phyloP scores from a whole-genome alignment of 2,888 invertebrate species.

The Diaphora mendica region DNA sequence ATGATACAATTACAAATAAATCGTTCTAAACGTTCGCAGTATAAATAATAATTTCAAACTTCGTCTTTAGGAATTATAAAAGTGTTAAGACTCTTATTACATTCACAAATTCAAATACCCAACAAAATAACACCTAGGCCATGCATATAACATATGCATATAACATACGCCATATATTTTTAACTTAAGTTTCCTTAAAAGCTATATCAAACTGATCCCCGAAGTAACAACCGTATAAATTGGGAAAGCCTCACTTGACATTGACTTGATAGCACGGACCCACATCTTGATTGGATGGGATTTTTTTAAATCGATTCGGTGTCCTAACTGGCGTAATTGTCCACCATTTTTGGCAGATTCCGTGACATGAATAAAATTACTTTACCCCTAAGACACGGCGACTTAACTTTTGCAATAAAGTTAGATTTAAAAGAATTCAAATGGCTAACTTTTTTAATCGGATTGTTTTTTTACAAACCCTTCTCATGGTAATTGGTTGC shows the following conservation, averaged over 20 bases:
- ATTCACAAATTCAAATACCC: background rate
- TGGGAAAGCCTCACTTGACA: constrained; percentile 25
- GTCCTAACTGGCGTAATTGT: constrained; percentile 46
- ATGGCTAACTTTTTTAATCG: constrained; percentile 28
- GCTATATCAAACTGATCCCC: constrained; percentile 23
- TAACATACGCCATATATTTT: background rate
- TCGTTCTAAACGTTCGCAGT: background rate
- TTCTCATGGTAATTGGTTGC: background rate
- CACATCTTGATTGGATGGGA: constrained; percentile 51
- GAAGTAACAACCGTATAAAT: constrained; percentile 38
- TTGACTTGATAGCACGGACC: constrained; percentile 31
- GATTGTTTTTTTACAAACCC: constrained; percentile 11
- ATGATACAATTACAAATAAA: background rate
- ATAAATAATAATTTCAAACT: background rate
- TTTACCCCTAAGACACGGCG: constrained; percentile 26
- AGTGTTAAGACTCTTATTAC: background rate
- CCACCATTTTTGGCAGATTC: constrained; percentile 50
- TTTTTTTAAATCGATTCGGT: constrained; percentile 56
- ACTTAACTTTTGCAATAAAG: constrained; percentile 52
- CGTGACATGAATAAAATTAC: constrained; percentile 65
- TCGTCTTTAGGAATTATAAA: background rate
- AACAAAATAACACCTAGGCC: background rate
- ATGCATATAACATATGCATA: background rate
- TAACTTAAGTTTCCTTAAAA: constrained; percentile 8
- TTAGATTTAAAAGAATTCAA: constrained; percentile 56